Percentiles rank a stretch among this genome's conserved stretches.
Conservation (phyloP, 2,113 vertebrate genomes). For the Anguilla japonica region DNA sequence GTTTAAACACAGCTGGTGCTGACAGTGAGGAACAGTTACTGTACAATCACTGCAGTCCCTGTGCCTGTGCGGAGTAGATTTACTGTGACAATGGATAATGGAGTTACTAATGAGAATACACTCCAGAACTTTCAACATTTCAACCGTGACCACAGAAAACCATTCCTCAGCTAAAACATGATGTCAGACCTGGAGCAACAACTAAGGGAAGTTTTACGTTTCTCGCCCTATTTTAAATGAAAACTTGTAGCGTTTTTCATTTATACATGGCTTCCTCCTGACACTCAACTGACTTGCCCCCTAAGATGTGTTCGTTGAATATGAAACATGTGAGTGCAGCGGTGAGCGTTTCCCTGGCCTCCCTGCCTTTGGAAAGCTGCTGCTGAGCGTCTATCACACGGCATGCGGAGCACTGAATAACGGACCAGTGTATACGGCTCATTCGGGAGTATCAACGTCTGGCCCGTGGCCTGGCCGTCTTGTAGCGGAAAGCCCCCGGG, state of each 20-base stretch:
- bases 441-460: not conserved
- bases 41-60: not conserved
- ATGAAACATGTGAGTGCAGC: not conserved
- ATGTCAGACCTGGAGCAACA: slow-evolving; percentile 19
- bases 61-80: not conserved
- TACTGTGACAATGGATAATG: not conserved
- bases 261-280: not conserved
- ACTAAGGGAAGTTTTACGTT: not conserved
- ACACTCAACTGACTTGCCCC: not conserved
- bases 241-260: not conserved
- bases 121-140: not conserved
- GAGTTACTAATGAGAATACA: not conserved
- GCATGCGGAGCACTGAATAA: slow-evolving; percentile 15
- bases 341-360: slow-evolving; percentile 14
- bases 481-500: not conserved
- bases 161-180: not conserved
- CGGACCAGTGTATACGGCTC: not conserved
- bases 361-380: not conserved
- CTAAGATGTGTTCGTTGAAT: not conserved
- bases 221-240: not conserved
- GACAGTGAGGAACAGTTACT: not conserved
- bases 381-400: not conserved
- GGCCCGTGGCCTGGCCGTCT: not conserved
- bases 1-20: not conserved
- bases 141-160: not conserved